Evolutionary conservation across 2,888 invertebrate genomes (phyloP).

Genomic region (Ichneumoninae sp.): DNA sequence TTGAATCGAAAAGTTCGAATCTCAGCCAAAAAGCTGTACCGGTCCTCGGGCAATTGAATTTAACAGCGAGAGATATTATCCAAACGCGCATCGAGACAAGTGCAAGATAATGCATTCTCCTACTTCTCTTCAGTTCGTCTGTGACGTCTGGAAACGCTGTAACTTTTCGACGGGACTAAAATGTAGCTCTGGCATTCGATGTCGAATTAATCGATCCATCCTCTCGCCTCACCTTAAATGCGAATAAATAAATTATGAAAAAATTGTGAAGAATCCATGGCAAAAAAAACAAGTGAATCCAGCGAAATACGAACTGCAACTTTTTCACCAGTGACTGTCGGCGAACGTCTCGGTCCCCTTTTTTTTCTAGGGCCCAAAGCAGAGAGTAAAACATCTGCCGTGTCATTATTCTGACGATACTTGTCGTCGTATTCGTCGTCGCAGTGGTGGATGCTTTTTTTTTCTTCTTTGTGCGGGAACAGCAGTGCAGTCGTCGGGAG

Average conservation of each 20-base stretch:
- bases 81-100: neutral
- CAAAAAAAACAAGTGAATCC: neutral
- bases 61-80: neutral
- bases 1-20: slow-evolving; percentile 11
- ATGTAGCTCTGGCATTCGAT: neutral
- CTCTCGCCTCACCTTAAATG: neutral
- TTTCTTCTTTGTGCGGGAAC: slow-evolving; percentile 38
- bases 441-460: slow-evolving; percentile 14
- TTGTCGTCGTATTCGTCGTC: slow-evolving; percentile 25
- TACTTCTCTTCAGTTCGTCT: no score
- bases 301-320: neutral
- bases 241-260: neutral
- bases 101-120: neutral
- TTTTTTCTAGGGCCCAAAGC: neutral
- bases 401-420: slow-evolving; percentile 52
- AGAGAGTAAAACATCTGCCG: slow-evolving; percentile 18
- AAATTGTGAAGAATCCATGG: neutral
- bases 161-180: neutral
- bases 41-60: neutral
- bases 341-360: neutral
- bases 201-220: neutral
- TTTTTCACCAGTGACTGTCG: neutral
- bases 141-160: no score
- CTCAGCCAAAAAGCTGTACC: neutral
- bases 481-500: slow-evolving; percentile 40